phyloP scores from a whole-genome alignment of 1,140 invertebrate genomes.

The Drosophila lowei region DNA sequence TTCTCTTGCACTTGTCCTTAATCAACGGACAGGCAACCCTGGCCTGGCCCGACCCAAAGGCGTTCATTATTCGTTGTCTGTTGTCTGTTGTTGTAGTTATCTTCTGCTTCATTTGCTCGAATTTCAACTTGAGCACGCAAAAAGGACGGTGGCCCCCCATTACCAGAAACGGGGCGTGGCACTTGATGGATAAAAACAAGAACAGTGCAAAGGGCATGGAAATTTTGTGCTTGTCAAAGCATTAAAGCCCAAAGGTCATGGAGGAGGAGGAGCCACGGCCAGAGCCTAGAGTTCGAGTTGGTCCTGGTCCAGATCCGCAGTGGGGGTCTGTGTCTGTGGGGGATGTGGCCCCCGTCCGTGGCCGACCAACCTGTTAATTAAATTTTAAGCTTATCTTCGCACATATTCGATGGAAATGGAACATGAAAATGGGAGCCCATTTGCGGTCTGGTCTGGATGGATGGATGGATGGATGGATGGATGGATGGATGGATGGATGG shows the following conservation, averaged over 20 bases:
- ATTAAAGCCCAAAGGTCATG: slow-evolving; percentile 40
- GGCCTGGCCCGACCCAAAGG: slow-evolving; percentile 41
- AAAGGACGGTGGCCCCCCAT: slow-evolving; percentile 12
- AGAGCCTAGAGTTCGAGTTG: slow-evolving; percentile 47
- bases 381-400: slow-evolving; percentile 56
- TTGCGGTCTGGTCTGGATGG: slow-evolving; percentile 9
- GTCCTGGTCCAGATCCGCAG: slow-evolving; percentile 40
- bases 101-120: slow-evolving; percentile 71
- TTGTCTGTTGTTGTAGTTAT: slow-evolving; percentile 48
- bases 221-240: slow-evolving; percentile 37
- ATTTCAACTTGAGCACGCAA: slow-evolving; percentile 79
- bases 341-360: no score
- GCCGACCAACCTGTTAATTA: slow-evolving; percentile 57
- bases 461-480: no score
- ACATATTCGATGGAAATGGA: slow-evolving; percentile 20
- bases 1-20: slow-evolving; percentile 71
- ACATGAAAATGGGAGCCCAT: slow-evolving; percentile 16
- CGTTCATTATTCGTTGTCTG: slow-evolving; percentile 52
- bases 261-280: slow-evolving; percentile 15
- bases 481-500: no score
- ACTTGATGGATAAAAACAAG: slow-evolving; percentile 59
- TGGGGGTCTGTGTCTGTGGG: no score
- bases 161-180: slow-evolving; percentile 39
- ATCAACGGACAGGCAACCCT: slow-evolving; percentile 42
- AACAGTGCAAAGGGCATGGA: slow-evolving; percentile 25